Base-by-base conservation (phyloP, 2,797 vertebrate species). In the Onychomys arenicola region DNA sequence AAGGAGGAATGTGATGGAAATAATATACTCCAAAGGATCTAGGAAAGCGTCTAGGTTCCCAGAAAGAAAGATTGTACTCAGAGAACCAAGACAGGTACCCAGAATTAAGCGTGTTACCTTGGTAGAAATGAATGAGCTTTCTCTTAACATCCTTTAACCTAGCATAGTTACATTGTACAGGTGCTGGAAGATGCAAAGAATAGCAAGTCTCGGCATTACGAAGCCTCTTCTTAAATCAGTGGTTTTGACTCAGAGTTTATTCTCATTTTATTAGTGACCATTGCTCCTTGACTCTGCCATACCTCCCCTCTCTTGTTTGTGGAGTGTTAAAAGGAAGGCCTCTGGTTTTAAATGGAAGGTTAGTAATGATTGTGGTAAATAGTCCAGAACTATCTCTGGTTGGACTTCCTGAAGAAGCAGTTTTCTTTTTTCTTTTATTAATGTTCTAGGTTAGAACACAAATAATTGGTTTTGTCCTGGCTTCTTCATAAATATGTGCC, bases 181-280 rank as follows among this genome's bases (percentile, higher is more conserved):
- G 16, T 59, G 8, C 52, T 86, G 27, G 25, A 37, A 13, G 63
- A 17, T 23, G 19, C 29, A 23, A 43, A 49, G 81, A 34, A 23
- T 69, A 46, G n/a, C 76, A 73, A 65, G 67, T 55, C 63, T 55
- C 37, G 49, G 59, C 59, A 34, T 84, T 40, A 69, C 90, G 87
- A 23, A 57, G 37, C 49, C 43, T 75, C 93, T 91, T 65, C 49
- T 94, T 52, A 95, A 96, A 71, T 65, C 67, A 85, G 43, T 77
- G 43, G 40, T 57, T 91, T 76, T 49, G 2, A 0, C 34, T 43
- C 17, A 46, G 65, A n/a, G 3, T 86, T 80, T 34, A 69, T 37
- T 55, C 84, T 69, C 32, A 69, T 69, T 29, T 61, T 43, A 2
- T 83, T 78, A 93, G 75, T 34, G n/a, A 43, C 40, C 34, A 11